phyloP scores from a whole-genome alignment of 2,113 vertebrate genomes.

The Thinocorus orbignyianus region DNA sequence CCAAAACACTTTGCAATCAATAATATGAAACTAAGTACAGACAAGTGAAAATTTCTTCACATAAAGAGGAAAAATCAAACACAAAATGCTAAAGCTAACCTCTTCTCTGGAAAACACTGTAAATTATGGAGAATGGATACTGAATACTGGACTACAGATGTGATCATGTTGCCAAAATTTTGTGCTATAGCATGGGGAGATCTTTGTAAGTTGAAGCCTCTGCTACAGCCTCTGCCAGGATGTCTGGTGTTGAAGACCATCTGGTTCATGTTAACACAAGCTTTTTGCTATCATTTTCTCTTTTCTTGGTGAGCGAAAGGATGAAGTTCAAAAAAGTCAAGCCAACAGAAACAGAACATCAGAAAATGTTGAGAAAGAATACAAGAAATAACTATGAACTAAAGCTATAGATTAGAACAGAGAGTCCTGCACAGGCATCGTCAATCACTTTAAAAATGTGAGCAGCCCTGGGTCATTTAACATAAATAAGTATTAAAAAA shows the following conservation, averaged over 20 bases:
- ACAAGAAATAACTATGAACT: not conserved
- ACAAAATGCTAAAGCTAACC: not conserved
- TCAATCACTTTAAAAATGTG: not conserved
- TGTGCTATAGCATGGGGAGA: fast-evolving
- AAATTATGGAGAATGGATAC: not conserved
- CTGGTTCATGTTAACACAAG: not conserved
- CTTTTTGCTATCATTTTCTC: not conserved
- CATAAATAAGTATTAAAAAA: not conserved
- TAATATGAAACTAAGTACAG: not conserved
- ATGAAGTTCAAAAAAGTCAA: not conserved
- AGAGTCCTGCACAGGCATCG: not conserved
- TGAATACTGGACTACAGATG: not conserved
- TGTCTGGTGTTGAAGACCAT: not conserved
- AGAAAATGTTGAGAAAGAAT: not conserved
- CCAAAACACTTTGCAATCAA: not conserved
- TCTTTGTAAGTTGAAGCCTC: not conserved
- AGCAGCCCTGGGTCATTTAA: not conserved
- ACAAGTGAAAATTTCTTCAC: not conserved
- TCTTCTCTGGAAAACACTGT: not conserved
- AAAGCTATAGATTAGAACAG: not conserved
- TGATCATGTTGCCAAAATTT: not conserved
- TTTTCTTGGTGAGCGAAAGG: not conserved
- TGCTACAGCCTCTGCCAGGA: not conserved
- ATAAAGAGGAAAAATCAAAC: not conserved
- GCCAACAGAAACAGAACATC: not conserved